Percentiles rank a stretch among this genome's conserved stretches.
Conservation (phyloP, 2,888 invertebrate species). For the Galerucella calmariensis region DNA sequence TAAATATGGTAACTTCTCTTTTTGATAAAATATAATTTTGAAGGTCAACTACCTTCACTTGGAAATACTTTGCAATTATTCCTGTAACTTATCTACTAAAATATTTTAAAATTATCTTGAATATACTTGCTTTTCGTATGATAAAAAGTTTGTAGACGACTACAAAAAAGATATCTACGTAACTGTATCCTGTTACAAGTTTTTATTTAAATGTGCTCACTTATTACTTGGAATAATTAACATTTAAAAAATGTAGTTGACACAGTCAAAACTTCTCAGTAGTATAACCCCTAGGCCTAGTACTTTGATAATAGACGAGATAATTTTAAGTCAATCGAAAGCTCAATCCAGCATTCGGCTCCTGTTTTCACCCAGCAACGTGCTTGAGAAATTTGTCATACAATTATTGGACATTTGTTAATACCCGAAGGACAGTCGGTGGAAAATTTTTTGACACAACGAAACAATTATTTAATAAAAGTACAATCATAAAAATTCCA, state of each 20-base stretch:
- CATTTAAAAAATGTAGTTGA: background rate
- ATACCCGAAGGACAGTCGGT: no score
- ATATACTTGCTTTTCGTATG: background rate
- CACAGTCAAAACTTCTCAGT: no score
- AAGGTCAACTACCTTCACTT: constrained; percentile 4
- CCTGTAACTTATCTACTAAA: constrained; percentile 1
- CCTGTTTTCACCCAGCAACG: no score
- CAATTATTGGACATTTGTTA: no score
- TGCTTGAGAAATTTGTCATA: no score
- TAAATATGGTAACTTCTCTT: background rate
- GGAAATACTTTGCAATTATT: constrained; percentile 2
- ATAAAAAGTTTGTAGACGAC: background rate
- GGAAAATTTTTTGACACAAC: no score
- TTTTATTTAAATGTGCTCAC: background rate
- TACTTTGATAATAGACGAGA: no score
- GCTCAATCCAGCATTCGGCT: no score
- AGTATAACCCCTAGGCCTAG: no score
- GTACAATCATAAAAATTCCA: no score
- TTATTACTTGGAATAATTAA: background rate
- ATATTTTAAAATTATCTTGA: background rate
- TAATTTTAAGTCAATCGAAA: no score
- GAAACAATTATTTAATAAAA: no score
- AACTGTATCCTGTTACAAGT: background rate
- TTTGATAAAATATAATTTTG: background rate
- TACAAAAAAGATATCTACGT: background rate